Evolutionary conservation across 64 coral and sea anemone species (phyloP).

Genomic region (Dendrophyllia cribrosa): DNA sequence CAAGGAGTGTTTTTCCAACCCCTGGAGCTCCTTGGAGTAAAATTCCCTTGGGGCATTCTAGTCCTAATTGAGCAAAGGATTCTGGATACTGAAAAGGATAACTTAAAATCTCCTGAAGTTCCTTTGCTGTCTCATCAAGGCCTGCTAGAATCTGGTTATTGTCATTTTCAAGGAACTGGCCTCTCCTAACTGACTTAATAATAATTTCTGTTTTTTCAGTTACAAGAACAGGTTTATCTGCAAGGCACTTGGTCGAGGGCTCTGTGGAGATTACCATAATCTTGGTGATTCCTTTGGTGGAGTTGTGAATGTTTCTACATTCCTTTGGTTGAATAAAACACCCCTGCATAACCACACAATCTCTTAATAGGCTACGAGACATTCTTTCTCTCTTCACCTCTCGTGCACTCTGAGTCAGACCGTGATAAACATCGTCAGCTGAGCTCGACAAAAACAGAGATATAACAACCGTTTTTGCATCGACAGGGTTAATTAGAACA

Average conservation of each 20-base stretch:
- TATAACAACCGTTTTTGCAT: constrained; percentile 5
- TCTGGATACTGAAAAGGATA: constrained; percentile 89
- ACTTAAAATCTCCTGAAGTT: constrained; percentile 67
- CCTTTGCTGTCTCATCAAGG: constrained; percentile 67
- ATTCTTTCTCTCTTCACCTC: neutral
- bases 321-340: constrained; percentile 22
- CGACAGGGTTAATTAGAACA: constrained; percentile 14
- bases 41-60: constrained; percentile 93
- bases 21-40: constrained; percentile 89
- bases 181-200: constrained; percentile 47
- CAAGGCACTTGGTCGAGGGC: neutral
- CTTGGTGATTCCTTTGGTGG: constrained; percentile 11
- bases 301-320: neutral
- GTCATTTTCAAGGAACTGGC: neutral
- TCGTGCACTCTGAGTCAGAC: neutral
- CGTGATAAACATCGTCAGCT: neutral
- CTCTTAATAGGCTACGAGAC: neutral
- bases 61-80: constrained; percentile 69
- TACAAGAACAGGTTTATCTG: constrained; percentile 40
- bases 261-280: constrained; percentile 42
- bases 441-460: neutral
- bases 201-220: constrained; percentile 63
- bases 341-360: neutral
- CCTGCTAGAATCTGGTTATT: constrained; percentile 52
- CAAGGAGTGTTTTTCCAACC: constrained; percentile 90